Conservation (phyloP, 2,113 vertebrate genomes). For the Oncorhynchus nerka region DNA sequence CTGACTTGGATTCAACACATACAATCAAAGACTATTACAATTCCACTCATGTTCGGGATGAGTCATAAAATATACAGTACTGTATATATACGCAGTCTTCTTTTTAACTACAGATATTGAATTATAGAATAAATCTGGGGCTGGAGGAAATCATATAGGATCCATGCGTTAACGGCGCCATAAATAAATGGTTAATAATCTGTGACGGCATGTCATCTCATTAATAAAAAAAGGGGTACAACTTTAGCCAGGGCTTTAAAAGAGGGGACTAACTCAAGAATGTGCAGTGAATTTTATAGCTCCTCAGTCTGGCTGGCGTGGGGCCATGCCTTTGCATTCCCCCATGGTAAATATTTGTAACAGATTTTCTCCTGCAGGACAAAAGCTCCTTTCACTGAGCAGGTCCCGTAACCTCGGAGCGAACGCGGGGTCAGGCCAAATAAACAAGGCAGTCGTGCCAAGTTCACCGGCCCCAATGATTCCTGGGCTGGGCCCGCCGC, state of each 20-base stretch:
- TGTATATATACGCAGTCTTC: conserved; percentile 26
- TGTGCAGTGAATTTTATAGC: conserved; percentile 94
- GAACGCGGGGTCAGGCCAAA: conserved; percentile 91
- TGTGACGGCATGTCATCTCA: conserved; percentile 90
- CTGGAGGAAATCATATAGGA: conserved; percentile 79
- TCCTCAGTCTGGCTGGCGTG: conserved; percentile 84
- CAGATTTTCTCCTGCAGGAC: conserved; percentile 93
- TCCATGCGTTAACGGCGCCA: conserved; percentile 80
- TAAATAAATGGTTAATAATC: conserved; percentile 85
- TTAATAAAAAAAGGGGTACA: conserved; percentile 92
- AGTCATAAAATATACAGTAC: conserved; percentile 30
- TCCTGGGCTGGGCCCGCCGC: conserved; percentile 76
- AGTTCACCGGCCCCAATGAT: conserved; percentile 86
- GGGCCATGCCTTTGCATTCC: conserved; percentile 84
- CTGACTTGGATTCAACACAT: conserved; percentile 30
- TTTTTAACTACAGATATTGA: conserved; percentile 39
- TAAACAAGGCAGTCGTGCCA: conserved; percentile 90
- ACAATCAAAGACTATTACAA: conserved; percentile 43
- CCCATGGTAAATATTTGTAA: conserved; percentile 98
- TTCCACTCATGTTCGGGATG: conserved; percentile 33
- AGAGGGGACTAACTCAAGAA: conserved; percentile 82
- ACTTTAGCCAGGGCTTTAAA: conserved; percentile 85
- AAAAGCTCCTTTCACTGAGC: conserved; percentile 93
- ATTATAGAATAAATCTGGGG: conserved; percentile 83
- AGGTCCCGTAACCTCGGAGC: conserved; percentile 82